Conservation (phyloP, 2,888 invertebrate genomes). For the Limnephilus auricula region DNA sequence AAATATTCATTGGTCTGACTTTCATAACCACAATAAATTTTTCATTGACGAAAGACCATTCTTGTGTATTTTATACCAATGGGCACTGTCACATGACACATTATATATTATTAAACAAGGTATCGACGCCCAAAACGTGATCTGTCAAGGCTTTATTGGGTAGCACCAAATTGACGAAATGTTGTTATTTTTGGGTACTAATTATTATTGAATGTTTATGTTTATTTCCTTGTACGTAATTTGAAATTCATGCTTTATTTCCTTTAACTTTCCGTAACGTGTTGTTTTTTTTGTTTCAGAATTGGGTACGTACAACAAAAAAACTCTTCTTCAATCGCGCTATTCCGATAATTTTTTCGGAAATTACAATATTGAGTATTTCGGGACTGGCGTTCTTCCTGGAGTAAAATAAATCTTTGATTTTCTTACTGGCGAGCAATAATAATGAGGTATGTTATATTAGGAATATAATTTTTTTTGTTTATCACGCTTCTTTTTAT, state of each 20-base stretch:
- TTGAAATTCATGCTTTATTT: neutral
- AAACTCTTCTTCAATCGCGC: conserved; percentile 17
- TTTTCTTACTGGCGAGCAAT: neutral
- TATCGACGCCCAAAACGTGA: neutral
- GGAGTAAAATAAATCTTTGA: neutral
- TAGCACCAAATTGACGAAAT: neutral
- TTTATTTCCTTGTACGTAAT: neutral
- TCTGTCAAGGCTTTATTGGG: neutral
- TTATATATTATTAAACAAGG: neutral
- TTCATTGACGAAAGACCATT: neutral
- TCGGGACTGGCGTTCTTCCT: neutral
- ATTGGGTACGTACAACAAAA: conserved; percentile 53
- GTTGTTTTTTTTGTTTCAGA: conserved; percentile 51
- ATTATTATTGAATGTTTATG: neutral
- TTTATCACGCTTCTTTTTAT: neutral
- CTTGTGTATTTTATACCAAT: neutral
- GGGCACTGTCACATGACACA: neutral
- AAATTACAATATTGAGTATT: conserved; percentile 6
- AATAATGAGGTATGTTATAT: neutral
- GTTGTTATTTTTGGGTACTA: neutral
- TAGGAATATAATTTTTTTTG: neutral
- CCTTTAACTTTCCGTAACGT: neutral
- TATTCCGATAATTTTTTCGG: neutral
- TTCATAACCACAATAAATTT: neutral
- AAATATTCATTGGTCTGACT: neutral